Conservation (phyloP, 2,797 vertebrate species). For the Astyanax mexicanus region DNA sequence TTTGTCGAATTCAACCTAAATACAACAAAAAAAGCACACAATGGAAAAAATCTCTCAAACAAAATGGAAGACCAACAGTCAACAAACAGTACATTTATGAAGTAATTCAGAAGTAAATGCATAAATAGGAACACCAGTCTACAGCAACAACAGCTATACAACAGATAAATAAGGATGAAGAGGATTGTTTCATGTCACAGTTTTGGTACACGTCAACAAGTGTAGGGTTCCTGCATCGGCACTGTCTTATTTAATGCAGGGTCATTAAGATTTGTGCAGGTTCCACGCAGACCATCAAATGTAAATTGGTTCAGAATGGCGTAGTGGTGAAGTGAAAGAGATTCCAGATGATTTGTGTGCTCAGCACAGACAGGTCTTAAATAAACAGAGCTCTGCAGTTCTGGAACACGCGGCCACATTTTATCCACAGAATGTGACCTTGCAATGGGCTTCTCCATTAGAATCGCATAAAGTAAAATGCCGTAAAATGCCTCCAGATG, state of each 20-base stretch:
- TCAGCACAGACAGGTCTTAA: constrained; percentile 70
- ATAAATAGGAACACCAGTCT: neutral
- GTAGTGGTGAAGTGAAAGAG: constrained; percentile 67
- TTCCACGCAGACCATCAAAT: constrained; percentile 81
- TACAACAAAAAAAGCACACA: no score
- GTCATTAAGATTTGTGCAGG: constrained; percentile 70
- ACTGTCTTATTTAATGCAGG: constrained; percentile 66
- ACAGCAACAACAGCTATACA: no score
- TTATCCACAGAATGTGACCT: constrained; percentile 65
- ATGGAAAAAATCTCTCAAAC: no score
- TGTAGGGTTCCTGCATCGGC: constrained; percentile 31
- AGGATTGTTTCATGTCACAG: neutral
- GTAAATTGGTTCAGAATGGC: constrained; percentile 78
- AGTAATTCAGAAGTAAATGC: neutral
- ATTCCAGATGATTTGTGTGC: constrained; percentile 74
- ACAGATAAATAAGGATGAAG: neutral
- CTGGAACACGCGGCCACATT: constrained; percentile 62
- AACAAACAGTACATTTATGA: no score
- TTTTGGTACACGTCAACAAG: constrained; percentile 1
- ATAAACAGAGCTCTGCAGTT: constrained; percentile 68
- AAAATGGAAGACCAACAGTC: no score
- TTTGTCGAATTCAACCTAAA: no score
- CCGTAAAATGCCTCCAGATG: constrained; percentile 49
- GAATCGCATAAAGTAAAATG: constrained; percentile 49
- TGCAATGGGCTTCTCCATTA: constrained; percentile 48